Conservation (phyloP, 1,140 invertebrate species). For the Rhopalosiphum maidis region DNA sequence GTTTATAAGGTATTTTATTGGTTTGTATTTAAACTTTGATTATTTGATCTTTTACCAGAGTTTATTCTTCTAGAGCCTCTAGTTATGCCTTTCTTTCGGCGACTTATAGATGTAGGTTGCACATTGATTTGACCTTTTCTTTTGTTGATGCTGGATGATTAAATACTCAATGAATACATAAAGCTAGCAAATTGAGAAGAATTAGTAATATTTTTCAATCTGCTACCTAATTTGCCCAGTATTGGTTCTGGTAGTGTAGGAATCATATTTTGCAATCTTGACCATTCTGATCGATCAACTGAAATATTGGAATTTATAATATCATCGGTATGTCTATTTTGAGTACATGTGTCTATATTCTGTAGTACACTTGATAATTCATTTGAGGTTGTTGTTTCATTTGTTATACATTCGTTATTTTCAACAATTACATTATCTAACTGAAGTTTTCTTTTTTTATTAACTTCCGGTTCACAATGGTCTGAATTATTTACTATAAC, state of each 20-base stretch:
- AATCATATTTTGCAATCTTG: conserved; percentile 28
- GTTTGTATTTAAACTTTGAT: conserved; percentile 8
- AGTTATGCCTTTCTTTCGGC: background rate
- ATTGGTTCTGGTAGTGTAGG: conserved; percentile 20
- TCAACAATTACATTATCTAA: too few relatives aligned
- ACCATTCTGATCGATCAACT: background rate
- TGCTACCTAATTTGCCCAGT: background rate
- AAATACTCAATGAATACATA: conserved; percentile 12
- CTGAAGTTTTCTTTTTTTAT: too few relatives aligned
- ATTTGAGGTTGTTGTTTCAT: background rate
- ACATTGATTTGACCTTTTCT: conserved; percentile 40
- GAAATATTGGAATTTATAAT: background rate
- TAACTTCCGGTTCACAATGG: too few relatives aligned
- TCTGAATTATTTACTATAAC: background rate
- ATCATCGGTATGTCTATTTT: background rate
- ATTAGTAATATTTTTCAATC: conserved; percentile 5
- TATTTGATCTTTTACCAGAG: conserved; percentile 28
- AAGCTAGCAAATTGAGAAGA: conserved; percentile 1
- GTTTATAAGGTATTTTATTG: conserved; percentile 18
- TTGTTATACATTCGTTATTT: background rate
- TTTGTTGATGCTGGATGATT: background rate
- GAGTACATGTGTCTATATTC: background rate
- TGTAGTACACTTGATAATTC: background rate
- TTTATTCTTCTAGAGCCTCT: conserved; percentile 13
- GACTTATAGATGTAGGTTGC: conserved; percentile 7